Evolutionary conservation across 2,113 vertebrate genomes (phyloP).

Genomic region (Anolis carolinensis): DNA sequence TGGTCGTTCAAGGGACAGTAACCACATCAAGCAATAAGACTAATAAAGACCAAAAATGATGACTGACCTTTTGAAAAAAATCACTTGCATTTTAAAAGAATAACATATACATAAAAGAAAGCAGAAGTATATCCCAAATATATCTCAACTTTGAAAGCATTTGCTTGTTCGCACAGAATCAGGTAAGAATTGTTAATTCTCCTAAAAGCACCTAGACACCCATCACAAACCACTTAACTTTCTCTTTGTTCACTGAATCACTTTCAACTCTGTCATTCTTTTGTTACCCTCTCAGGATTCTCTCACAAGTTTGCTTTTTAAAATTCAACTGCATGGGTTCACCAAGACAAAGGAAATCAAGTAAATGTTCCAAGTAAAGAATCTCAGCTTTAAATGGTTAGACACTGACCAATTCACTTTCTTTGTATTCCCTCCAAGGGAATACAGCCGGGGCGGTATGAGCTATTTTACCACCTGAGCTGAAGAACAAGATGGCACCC

Average conservation of each 20-base stretch:
- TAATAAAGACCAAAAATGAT: not conserved
- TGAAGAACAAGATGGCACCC: too few species aligned
- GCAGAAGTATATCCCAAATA: not conserved
- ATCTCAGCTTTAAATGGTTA: not conserved
- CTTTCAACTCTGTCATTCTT: not conserved
- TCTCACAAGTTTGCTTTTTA: rapidly evolving
- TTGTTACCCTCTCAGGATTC: constrained; percentile 1
- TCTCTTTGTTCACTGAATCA: constrained; percentile 8
- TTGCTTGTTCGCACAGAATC: not conserved
- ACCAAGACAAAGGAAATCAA: not conserved
- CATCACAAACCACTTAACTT: not conserved
- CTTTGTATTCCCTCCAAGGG: not conserved
- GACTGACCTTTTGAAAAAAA: not conserved
- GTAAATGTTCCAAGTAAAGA: not conserved
- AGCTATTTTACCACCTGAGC: not conserved
- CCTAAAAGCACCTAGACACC: not conserved
- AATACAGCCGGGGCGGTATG: too few species aligned
- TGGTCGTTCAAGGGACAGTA: not conserved
- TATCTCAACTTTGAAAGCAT: not conserved
- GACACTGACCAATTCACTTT: not conserved
- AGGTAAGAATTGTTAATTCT: not conserved
- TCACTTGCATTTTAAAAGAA: not conserved
- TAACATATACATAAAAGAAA: not conserved
- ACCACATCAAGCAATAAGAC: not conserved
- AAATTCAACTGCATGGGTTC: constrained; percentile 10